Evolutionary conservation across 2,888 invertebrate genomes (phyloP), one percentile per base, ranked within the genome.

Genomic region (Tachina fera): DNA sequence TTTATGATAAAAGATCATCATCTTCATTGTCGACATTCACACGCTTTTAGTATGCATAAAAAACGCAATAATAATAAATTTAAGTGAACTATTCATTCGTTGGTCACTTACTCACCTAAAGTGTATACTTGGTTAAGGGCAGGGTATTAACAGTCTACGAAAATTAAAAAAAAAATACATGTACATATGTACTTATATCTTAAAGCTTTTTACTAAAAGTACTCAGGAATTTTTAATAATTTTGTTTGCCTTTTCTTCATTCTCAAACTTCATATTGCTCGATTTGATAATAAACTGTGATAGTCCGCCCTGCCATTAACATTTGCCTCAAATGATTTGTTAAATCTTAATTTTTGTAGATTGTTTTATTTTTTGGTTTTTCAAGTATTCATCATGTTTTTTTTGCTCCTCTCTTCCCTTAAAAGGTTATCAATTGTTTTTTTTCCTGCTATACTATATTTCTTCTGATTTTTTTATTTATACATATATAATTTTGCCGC

Each of bases 1-100:
- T 72, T 60, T 75, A 61, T 65, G 47, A 67, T 41, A 39, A 70
- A 71, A 76, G 78, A 65, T 74, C 39, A 70, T 77, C 68, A 70
- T 45, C 78, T 75, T 78, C 41, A 83, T 67, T 61, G 79, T 68
- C 79, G 61, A 60, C 77, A 81, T 86, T 86, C 83, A 83, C 86
- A 86, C 75, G 83, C 75, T 79, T 79, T 86, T 77, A 72, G 43
- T 68, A 61, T 39, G 5, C 31, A 68, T 67, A 63, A 77, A 47
- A 68, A 51, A 49, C 13, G 63, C 16, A 58, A 79, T 56, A 65
- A 71, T 75, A 71, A 75, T 76, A 72, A 67, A 76, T 63, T 67
- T 51, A 83, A 85, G 63, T 70, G 72, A 78, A 82, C 58, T 82
- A 72, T 74, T 77, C 53, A 77, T 82, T 78, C 76, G 70, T 67